phyloP scores from a whole-genome alignment of 2,888 invertebrate species.

The Nomada fucata region DNA sequence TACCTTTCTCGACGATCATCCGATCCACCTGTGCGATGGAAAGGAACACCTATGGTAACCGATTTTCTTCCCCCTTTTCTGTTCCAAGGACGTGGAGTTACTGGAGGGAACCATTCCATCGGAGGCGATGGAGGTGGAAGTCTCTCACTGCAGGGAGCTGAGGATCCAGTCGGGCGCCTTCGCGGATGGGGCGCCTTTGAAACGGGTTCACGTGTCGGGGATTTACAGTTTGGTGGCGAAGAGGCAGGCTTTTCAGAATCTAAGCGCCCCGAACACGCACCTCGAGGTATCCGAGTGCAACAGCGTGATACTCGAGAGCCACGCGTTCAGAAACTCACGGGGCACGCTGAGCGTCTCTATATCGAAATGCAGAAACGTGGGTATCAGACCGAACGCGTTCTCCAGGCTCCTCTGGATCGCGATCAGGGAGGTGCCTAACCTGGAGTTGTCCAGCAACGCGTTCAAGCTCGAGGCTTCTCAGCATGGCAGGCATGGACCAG shows the following conservation, averaged over 20 bases:
- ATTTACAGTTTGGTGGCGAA: slow-evolving; percentile 86
- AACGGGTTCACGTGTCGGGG: slow-evolving; percentile 86
- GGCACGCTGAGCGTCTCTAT: slow-evolving; percentile 88
- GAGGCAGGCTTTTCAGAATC: slow-evolving; percentile 87
- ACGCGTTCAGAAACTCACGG: slow-evolving; percentile 87
- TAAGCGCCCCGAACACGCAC: slow-evolving; percentile 86
- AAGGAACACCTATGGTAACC: slow-evolving; percentile 3
- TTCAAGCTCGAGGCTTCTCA: slow-evolving; percentile 87
- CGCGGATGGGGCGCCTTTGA: slow-evolving; percentile 85
- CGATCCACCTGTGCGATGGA: not conserved
- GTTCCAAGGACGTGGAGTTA: slow-evolving; percentile 81
- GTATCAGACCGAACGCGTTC: slow-evolving; percentile 88
- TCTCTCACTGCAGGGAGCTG: slow-evolving; percentile 86
- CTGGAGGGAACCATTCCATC: slow-evolving; percentile 86
- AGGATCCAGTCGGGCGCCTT: slow-evolving; percentile 86
- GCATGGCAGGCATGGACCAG: slow-evolving; percentile 88
- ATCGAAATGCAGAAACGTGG: slow-evolving; percentile 86
- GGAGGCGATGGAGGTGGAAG: slow-evolving; percentile 86
- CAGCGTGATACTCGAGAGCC: slow-evolving; percentile 87
- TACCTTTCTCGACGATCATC: not conserved
- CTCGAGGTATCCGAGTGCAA: slow-evolving; percentile 87
- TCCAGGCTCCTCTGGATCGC: slow-evolving; percentile 88
- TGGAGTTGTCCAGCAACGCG: slow-evolving; percentile 87
- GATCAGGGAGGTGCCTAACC: slow-evolving; percentile 86
- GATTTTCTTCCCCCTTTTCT: slow-evolving; percentile 11